A percentile compares a stretch with the other conserved stretches of the same genome.
Evolutionary conservation across 2,888 invertebrate species (phyloP).

Genomic region (Melieria omissa): DNA sequence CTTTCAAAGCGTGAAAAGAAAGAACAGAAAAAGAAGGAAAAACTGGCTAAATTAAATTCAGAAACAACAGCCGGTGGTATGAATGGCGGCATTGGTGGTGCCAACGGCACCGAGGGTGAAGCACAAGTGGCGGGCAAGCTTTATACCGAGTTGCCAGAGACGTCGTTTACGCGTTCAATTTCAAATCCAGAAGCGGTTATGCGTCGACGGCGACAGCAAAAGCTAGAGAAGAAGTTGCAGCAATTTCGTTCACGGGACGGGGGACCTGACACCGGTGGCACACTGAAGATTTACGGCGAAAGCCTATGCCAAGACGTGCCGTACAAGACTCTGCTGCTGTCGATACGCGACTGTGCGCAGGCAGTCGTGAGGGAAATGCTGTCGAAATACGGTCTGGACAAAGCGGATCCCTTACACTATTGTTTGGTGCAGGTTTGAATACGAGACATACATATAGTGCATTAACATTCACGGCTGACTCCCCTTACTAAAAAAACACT

Average conservation of each 20-base stretch:
- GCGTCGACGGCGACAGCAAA: slow-evolving; percentile 95
- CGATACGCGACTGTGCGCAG: slow-evolving; percentile 91
- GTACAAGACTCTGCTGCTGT: slow-evolving; percentile 95
- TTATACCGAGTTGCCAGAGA: slow-evolving; percentile 96
- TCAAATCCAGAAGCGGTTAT: slow-evolving; percentile 99
- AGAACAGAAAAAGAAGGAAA: slow-evolving; percentile 95
- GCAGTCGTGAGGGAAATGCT: slow-evolving; percentile 96
- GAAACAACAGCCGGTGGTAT: slow-evolving; percentile 55
- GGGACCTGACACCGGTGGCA: slow-evolving; percentile 92
- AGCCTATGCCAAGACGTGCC: slow-evolving; percentile 96
- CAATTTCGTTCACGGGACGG: slow-evolving; percentile 96
- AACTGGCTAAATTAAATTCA: slow-evolving; percentile 82
- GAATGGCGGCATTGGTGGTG: slow-evolving; percentile 46
- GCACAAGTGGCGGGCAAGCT: slow-evolving; percentile 89
- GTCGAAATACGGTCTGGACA: slow-evolving; percentile 93
- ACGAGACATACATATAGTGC: neutral
- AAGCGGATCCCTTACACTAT: slow-evolving; percentile 90
- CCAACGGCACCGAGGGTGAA: slow-evolving; percentile 70
- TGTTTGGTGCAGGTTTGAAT: slow-evolving; percentile 87
- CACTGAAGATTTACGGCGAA: slow-evolving; percentile 95
- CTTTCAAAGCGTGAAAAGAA: slow-evolving; percentile 85
- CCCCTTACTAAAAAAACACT: neutral
- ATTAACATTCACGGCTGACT: neutral
- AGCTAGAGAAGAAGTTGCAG: slow-evolving; percentile 94
- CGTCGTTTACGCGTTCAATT: slow-evolving; percentile 98